phyloP scores from a whole-genome alignment of 2,888 invertebrate genomes.

The Aethes cnicana region DNA sequence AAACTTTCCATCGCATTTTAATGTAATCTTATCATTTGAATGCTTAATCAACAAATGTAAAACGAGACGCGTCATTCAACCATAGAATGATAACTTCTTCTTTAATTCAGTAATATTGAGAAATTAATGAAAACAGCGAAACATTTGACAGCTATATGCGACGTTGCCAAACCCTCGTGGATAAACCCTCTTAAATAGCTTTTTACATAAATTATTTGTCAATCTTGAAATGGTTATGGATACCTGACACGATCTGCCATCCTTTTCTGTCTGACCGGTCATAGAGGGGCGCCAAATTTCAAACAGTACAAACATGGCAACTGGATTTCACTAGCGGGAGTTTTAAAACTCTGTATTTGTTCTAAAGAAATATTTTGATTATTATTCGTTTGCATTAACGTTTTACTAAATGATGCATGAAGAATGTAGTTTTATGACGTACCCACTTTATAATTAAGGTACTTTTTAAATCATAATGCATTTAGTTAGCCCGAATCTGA shows the following conservation, averaged over 20 bases:
- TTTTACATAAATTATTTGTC: not conserved
- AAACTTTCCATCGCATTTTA: too few relatives aligned
- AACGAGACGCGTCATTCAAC: too few relatives aligned
- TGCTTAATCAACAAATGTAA: too few relatives aligned
- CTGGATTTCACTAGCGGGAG: slow-evolving; percentile 50
- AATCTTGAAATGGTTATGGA: slow-evolving; percentile 37
- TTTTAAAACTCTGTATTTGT: slow-evolving; percentile 42
- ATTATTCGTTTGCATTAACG: not conserved
- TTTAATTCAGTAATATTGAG: too few relatives aligned
- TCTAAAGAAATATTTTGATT: not conserved
- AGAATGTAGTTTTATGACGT: not conserved
- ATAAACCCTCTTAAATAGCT: not conserved
- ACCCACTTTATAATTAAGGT: too few relatives aligned
- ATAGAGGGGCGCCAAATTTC: slow-evolving; percentile 55
- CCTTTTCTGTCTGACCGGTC: slow-evolving; percentile 58
- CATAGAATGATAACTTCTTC: too few relatives aligned
- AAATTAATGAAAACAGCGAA: too few relatives aligned
- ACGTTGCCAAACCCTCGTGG: too few relatives aligned
- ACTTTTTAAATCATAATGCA: too few relatives aligned
- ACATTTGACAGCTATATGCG: too few relatives aligned
- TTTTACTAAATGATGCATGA: not conserved
- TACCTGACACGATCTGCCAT: slow-evolving; percentile 41
- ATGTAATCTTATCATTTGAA: too few relatives aligned
- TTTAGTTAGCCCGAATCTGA: not conserved
- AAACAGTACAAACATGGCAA: slow-evolving; percentile 53